Evolutionary conservation across 2,113 vertebrate genomes (phyloP).

Genomic region (Gila orcuttii): DNA sequence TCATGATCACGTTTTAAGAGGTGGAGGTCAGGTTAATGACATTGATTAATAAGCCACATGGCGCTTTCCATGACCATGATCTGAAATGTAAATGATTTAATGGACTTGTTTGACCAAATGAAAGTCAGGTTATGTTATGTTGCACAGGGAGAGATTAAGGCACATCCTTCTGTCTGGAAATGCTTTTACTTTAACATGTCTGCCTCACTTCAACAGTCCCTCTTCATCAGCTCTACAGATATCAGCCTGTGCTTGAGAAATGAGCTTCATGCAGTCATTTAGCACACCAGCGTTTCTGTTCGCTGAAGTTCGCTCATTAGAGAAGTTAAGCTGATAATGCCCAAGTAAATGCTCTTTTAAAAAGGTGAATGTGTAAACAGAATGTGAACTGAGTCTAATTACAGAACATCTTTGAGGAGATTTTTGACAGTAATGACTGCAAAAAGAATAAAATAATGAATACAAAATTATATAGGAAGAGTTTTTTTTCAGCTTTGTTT

Average conservation of each 20-base stretch:
- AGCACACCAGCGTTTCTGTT: not conserved
- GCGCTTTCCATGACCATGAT: not conserved
- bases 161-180: not conserved
- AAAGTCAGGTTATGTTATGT: not conserved
- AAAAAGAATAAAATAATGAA: not conserved
- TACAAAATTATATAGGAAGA: not conserved
- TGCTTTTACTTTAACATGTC: not conserved
- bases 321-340: constrained; percentile 16
- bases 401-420: constrained; percentile 3
- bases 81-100: not conserved
- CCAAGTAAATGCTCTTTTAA: constrained; percentile 7
- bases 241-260: constrained; percentile 31
- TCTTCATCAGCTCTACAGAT: constrained; percentile 23
- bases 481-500: constrained; percentile 16
- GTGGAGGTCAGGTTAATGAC: not conserved
- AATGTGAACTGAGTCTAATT: constrained; percentile 41
- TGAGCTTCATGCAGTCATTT: constrained; percentile 41
- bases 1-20: not conserved
- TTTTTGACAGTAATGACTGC: constrained; percentile 24
- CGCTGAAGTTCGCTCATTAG: not conserved
- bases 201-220: constrained; percentile 35
- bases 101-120: constrained; percentile 10
- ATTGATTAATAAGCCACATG: not conserved
- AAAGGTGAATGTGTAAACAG: constrained; percentile 34
- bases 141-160: not conserved